Base-by-base conservation (phyloP, 2,797 vertebrate species). In the Anabas testudineus region DNA sequence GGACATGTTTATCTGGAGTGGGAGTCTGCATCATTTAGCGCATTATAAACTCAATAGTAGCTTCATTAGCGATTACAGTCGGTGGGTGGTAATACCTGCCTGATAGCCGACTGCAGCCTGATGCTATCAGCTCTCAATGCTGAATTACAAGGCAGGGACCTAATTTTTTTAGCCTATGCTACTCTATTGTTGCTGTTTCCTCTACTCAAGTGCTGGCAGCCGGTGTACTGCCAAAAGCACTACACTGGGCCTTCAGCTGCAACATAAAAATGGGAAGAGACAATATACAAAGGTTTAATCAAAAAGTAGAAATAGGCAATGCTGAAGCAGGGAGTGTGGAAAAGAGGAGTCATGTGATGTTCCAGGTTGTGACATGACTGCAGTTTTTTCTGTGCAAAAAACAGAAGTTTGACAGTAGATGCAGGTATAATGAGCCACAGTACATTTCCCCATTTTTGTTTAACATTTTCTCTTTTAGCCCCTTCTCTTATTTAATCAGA, bases 51-150 rank as follows among this genome's bases (percentile, higher is more conserved):
- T 94, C 91, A 92, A 92, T 93, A 92, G 90, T 74, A 87, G 90
- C 89, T 93, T 94, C 93, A 94, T 94, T 94, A 94, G 90, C 83
- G 89, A 91, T 94, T 94, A 94, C 94, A 93, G 92, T 94, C 90
- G 19, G 91, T 89, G 91, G 93, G 92, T 92, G 93, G 92, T 90
- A 91, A 92, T 93, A 94, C 93, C 94, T 93, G 91, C 89, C 89
- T 90, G 91, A 87, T 93, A 93, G 88, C 79, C 62, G 37, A 86
- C 84, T 52, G 71, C 75, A 81, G 86, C 75, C 91, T 87, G 91
- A 94, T 93, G 88, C 78, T 93, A 94, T 94, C 94, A 88, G 87
- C 80, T 79, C 80, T 74, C 32, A 32, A 79, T 45, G n/a, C 86
- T 86, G 90, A 92, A 91, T 93, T 92, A 90, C 88, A 90, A 89